phyloP scores from a whole-genome alignment of 2,888 invertebrate species.

The Coremacera marginata region DNA sequence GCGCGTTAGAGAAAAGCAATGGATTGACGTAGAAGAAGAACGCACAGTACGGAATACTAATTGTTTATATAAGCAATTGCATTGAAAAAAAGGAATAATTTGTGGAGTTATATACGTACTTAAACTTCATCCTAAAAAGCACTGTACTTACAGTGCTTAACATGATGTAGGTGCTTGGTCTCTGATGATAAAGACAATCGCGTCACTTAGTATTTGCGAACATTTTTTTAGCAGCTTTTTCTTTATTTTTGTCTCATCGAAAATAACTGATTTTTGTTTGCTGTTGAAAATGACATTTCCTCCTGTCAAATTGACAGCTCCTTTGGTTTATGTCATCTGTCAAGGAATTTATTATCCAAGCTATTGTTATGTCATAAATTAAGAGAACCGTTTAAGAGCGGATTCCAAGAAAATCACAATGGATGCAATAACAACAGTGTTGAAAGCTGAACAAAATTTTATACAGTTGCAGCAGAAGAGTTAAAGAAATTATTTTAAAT shows the following conservation, averaged over 20 bases:
- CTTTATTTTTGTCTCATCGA: conserved; percentile 10
- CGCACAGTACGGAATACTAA: neutral
- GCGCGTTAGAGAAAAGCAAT: neutral
- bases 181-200: neutral
- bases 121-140: too few species aligned
- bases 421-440: neutral
- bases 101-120: too few species aligned
- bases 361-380: conserved; percentile 29
- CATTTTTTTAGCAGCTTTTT: neutral
- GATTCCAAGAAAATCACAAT: neutral
- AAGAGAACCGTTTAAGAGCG: neutral
- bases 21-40: neutral
- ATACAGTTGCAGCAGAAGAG: neutral
- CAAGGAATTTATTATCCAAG: conserved; percentile 12
- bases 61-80: neutral
- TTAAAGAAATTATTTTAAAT: too few species aligned
- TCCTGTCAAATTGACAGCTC: conserved; percentile 45
- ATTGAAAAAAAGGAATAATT: neutral
- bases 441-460: neutral
- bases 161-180: neutral
- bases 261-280: conserved; percentile 7
- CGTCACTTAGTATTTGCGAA: neutral
- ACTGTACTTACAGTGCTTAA: neutral
- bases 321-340: neutral
- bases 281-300: conserved; percentile 50